Evolutionary conservation across 2,113 vertebrate genomes (phyloP).

Genomic region (Rhodinocichla rosea): DNA sequence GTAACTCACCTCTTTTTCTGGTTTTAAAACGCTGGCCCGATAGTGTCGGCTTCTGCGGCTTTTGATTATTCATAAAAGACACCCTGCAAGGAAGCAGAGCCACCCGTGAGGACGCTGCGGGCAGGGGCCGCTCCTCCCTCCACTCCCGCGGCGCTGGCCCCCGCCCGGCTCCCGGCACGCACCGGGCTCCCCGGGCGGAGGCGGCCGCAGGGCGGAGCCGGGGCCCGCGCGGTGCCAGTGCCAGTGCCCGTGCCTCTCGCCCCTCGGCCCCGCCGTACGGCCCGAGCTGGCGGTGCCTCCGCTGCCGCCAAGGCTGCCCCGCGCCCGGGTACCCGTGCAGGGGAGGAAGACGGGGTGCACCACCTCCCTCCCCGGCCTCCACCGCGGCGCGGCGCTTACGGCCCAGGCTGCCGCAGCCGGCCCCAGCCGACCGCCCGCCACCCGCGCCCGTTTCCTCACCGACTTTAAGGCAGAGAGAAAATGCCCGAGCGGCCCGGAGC

Average conservation of each 20-base stretch:
- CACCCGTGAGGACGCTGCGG: neutral
- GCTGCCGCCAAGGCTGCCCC: neutral
- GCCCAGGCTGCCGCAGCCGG: neutral
- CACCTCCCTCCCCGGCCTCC: neutral
- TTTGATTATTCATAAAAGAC: constrained; percentile 99
- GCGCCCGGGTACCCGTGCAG: neutral
- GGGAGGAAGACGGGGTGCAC: too few species aligned
- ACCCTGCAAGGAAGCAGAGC: constrained; percentile 70
- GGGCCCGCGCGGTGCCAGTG: neutral
- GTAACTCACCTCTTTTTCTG: constrained; percentile 89
- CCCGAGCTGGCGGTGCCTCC: neutral
- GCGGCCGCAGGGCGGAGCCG: neutral
- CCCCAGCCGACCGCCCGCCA: neutral
- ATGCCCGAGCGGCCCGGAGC: constrained; percentile 54
- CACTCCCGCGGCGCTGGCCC: neutral
- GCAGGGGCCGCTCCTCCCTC: neutral
- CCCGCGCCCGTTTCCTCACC: constrained; percentile 40
- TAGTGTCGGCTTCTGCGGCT: constrained; percentile 99
- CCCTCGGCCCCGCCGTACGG: neutral
- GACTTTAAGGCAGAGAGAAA: constrained; percentile 76
- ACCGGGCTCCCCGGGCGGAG: neutral
- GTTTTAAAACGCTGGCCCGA: constrained; percentile 99
- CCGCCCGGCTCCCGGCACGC: neutral
- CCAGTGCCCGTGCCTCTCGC: neutral
- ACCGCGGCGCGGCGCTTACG: too few species aligned